Base-by-base conservation (phyloP, 2,888 invertebrate species). In the Noctua janthina region DNA sequence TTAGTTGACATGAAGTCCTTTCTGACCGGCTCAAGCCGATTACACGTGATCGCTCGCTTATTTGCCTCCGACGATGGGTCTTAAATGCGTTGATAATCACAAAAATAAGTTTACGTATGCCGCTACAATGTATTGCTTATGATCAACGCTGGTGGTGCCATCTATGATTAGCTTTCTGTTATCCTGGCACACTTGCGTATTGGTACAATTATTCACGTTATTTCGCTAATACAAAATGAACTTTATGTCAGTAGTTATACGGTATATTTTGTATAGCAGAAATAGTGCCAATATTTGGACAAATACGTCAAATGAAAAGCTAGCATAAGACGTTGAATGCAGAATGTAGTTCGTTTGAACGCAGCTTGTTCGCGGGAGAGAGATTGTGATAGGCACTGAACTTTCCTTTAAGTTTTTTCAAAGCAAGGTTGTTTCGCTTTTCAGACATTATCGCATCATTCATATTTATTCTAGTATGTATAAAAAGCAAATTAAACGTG, bases 301-400 rank as follows among this genome's bases (percentile, higher is more conserved):
- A 5, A 76, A n/a, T n/a, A 64, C 49, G 39, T n/a, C 15, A 49
- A 49, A 23, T 46, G 7, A 20, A 62, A 20, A 35, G 29, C 15
- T 6, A 35, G 13, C 20, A 2, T 56, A 23, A n/a, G 29, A 39
- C 43, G 35, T 11, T 35, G 39, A 54, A 78, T 56, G 46, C 15
- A 35, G 46, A 54, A 62, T 64, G 39, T 54, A 86, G 69, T 74
- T 83, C 59, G 66, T 70, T 66, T 68, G 62, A 13, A 43, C 29
- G 66, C 29, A 81, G 51, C 29, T 49, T 73, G 46, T 67, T 13
- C 35, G n/a, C 23, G n/a, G 13, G 68, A 51, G 49, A 62, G 76
- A 81, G 74, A 68, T 78, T 79, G 75, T 86, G 84, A 83, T 81
- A 79, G 74, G 74, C 71, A 78, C 68, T 73, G 67, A 74, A 62